Base-by-base conservation (phyloP, 2,113 vertebrate species). In the Chroicocephalus ridibundus region DNA sequence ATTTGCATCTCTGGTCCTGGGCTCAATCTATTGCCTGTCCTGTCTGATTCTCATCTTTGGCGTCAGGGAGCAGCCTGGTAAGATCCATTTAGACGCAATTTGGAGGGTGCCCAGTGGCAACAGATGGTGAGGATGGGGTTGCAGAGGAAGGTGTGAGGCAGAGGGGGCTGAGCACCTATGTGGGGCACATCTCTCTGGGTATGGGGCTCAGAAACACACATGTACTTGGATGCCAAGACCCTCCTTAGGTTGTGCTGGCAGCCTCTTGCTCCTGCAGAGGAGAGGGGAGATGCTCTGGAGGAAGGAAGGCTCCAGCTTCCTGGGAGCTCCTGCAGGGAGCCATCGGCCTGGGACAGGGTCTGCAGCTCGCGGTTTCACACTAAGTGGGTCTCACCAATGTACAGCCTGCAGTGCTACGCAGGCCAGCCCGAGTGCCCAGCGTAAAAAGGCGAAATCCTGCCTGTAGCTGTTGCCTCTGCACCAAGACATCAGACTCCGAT, bases 1-100 rank as follows among this genome's bases (percentile, higher is more conserved):
- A 88, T 93, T 87, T 44, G 98, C 98, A 25, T 97, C 98, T 32
- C 36, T 98, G 83, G 80, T 98, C 64, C 94, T 98, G 29, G 96
- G 96, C 3, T 90, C 93, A 5, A 64, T 98, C 64, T 98, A 97
- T 79, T 97, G 98, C 94, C 83, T 98, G 72, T 97, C 98, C 94
- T 98, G 98, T 65, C 82, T 98, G 84, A 70, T 98, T 62, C 96
- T 98, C 21, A 94, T 98, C 93, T 87, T 98, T 6, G 97, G 98
- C 31, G 98, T 99, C 81, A 98, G 94, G 93, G 98, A 98, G 93
- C 97, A 98, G 91, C 85, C 77, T 22, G 92, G 98, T 98, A 94
- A 98, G 97, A 68, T 66, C 57, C 34, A 19, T 17, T 38, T 29
- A 16, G 51, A 16, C 31, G 47, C 19, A 27, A 5, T 61, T 49